Evolutionary conservation across 2,113 vertebrate species (phyloP), one percentile per base, ranked within the genome.

Genomic region (Sorex araneus): DNA sequence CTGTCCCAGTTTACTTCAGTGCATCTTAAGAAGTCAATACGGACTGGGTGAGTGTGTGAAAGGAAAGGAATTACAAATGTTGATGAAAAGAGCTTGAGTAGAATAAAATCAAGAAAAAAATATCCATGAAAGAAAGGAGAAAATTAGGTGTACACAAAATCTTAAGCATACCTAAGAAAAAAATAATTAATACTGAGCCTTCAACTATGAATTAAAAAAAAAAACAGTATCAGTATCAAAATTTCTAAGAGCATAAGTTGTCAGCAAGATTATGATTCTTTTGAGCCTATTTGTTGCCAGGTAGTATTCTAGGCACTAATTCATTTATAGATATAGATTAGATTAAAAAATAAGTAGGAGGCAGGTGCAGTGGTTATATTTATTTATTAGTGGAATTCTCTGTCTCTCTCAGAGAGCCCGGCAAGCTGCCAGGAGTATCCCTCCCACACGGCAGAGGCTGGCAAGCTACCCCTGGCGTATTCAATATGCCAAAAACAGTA

Each of bases 41-140:
- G 6, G 43, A 90, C 60, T 73, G 28, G 67, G 1, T 54, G 18
- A 54, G 74, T 60, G 3, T 81, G 23, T 90, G 30, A 45, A 84
- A 87, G 9, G n/a, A 67, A 92, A 1, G 34, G n/a, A 85, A 76
- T 92, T 84, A 67, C 45, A 91, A 81, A 87, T 81, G 84, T 36
- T 57, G 27, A 64, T 81, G 45, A 64, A 92, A 82, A 66, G 0
- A 73, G 69, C 8, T 69, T 15, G 36, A 30, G 3, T 45, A 50
- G 4, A 77, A 77, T 54, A 60, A 74, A 8, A 25, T 87, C 19
- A 82, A 67, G 19, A 67, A 25, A 80, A 63, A 8, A 78, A 80
- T 60, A 89, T 78, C 40, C 1, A 23, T 73, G 19, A 16, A 2
- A 80, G 8, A 23, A 93, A 95, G 74, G 1, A 60, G 12, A 86